Evolutionary conservation across 2,888 invertebrate genomes (phyloP).

Genomic region (Ceramica pisi): DNA sequence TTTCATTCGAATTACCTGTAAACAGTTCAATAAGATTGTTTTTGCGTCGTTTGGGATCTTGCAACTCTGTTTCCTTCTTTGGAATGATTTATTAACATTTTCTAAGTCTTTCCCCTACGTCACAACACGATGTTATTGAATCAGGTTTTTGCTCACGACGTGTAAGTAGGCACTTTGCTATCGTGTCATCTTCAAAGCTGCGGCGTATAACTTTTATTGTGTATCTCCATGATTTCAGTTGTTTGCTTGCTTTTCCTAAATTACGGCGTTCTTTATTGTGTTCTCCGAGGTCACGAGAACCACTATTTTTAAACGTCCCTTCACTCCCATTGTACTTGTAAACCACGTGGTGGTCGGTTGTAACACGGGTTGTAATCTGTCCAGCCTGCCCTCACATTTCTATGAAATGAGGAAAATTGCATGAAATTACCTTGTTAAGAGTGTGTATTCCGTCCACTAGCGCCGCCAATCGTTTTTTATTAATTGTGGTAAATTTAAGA

Average conservation of each 20-base stretch:
- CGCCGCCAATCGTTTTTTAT: no score
- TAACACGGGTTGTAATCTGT: conserved; percentile 15
- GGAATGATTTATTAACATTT: conserved; percentile 26
- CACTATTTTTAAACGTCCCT: conserved; percentile 25
- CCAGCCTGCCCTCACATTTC: conserved; percentile 41
- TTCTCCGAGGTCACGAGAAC: conserved; percentile 3
- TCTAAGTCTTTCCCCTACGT: conserved; percentile 26
- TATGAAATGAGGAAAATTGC: conserved; percentile 53
- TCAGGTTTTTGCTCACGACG: conserved; percentile 4
- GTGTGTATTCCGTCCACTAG: no score
- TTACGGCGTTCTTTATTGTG: conserved; percentile 40
- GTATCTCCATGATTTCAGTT: conserved; percentile 18
- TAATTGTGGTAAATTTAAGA: no score
- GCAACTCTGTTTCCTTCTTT: conserved; percentile 7
- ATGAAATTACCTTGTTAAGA: conserved; percentile 45
- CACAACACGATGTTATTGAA: conserved; percentile 10
- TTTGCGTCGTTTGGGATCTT: conserved; percentile 1
- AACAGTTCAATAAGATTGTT: conserved; percentile 18
- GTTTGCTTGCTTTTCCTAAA: conserved; percentile 45
- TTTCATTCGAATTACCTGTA: conserved; percentile 16
- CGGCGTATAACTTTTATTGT: conserved; percentile 24
- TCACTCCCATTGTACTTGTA: conserved; percentile 2
- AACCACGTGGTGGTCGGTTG: conserved; percentile 15
- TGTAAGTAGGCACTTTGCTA: no score
- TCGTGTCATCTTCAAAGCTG: conserved; percentile 17